phyloP scores from a whole-genome alignment of 2,797 vertebrate species.

The Odontamblyopus rebecca region DNA sequence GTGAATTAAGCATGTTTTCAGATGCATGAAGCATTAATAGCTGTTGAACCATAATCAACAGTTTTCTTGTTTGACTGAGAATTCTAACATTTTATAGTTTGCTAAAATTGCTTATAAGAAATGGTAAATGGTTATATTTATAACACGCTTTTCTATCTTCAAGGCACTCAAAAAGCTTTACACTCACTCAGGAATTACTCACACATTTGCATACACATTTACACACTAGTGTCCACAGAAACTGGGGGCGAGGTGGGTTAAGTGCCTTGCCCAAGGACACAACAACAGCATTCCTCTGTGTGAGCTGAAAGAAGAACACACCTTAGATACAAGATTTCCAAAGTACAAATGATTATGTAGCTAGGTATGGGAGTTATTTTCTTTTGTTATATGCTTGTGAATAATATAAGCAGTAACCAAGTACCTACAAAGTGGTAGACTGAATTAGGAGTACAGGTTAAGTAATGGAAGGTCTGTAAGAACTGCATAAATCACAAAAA shows the following conservation, averaged over 20 bases:
- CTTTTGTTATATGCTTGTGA: background rate
- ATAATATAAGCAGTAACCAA: background rate
- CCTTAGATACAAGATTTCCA: background rate
- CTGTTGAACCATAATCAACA: conserved; percentile 18
- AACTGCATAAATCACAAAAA: background rate
- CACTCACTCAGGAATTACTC: too few species aligned
- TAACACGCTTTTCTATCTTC: too few species aligned
- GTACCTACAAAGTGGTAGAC: background rate
- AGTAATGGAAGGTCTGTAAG: background rate
- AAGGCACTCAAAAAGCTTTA: too few species aligned
- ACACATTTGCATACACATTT: too few species aligned
- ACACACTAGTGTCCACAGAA: too few species aligned
- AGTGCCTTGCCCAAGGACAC: too few species aligned
- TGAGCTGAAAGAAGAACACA: background rate
- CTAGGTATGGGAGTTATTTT: background rate
- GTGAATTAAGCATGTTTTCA: conserved; percentile 19
- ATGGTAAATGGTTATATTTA: too few species aligned
- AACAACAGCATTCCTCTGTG: too few species aligned
- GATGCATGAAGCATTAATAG: conserved; percentile 27
- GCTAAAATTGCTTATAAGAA: background rate
- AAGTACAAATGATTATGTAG: background rate
- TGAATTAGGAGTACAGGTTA: background rate
- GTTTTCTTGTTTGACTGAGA: conserved; percentile 18
- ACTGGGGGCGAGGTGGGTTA: too few species aligned
- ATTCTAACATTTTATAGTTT: background rate